Conservation (phyloP, 2,113 vertebrate genomes). For the Maccullochella peelii region DNA sequence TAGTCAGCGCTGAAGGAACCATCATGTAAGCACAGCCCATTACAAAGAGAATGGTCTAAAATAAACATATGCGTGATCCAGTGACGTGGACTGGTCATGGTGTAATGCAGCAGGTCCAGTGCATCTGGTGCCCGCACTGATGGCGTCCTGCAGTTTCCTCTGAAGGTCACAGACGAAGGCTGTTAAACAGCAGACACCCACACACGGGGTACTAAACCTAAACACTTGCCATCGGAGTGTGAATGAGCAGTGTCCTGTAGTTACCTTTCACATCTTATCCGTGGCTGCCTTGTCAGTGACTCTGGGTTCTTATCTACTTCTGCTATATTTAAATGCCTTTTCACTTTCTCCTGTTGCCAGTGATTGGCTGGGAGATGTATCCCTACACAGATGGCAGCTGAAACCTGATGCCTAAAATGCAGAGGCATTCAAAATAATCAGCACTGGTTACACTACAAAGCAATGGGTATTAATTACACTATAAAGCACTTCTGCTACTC, state of each 20-base stretch:
- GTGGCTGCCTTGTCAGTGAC: slow-evolving; percentile 12
- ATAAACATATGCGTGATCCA: slow-evolving; percentile 32
- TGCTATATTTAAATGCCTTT: slow-evolving; percentile 63
- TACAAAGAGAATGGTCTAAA: not conserved
- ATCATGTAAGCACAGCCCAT: not conserved
- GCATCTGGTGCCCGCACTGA: slow-evolving; percentile 37
- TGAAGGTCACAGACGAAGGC: slow-evolving; percentile 64
- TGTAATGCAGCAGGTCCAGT: slow-evolving; percentile 17
- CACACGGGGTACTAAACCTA: slow-evolving; percentile 40
- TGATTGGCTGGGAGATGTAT: slow-evolving; percentile 35
- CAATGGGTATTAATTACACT: slow-evolving; percentile 8
- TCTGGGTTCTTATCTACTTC: slow-evolving; percentile 47
- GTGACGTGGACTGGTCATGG: slow-evolving; percentile 12
- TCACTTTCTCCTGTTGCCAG: slow-evolving; percentile 58
- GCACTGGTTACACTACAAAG: slow-evolving; percentile 11
- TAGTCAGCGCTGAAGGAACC: not conserved
- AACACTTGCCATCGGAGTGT: slow-evolving; percentile 51
- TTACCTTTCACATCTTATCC: slow-evolving; percentile 53
- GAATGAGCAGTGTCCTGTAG: slow-evolving; percentile 52
- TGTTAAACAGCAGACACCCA: slow-evolving; percentile 55
- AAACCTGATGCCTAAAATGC: slow-evolving; percentile 48
- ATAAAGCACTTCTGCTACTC: slow-evolving; percentile 10
- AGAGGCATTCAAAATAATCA: slow-evolving; percentile 40
- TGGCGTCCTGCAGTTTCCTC: slow-evolving; percentile 46
- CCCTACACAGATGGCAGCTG: slow-evolving; percentile 41